Conservation (phyloP, 2,888 invertebrate species). For the Mythimna ferrago region DNA sequence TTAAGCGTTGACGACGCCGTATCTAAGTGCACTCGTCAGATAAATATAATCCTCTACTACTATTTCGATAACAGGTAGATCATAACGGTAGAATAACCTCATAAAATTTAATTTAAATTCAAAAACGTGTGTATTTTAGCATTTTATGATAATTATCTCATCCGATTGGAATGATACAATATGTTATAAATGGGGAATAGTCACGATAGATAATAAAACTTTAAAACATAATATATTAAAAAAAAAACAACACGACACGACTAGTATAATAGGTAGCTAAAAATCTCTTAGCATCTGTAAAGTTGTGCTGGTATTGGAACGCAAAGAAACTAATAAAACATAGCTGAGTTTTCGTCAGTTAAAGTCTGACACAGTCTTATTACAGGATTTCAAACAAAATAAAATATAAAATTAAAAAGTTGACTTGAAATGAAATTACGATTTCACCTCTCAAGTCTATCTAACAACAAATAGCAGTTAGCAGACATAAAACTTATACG, state of each 20-base stretch:
- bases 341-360: too few species aligned
- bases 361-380: too few species aligned
- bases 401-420: neutral
- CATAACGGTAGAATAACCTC: slow-evolving; percentile 36
- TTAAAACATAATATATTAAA: neutral
- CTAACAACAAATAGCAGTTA: slow-evolving; percentile 38
- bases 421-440: slow-evolving; percentile 5
- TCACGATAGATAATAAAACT: slow-evolving; percentile 3
- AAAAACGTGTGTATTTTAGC: slow-evolving; percentile 34
- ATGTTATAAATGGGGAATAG: neutral
- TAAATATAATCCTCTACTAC: slow-evolving; percentile 49
- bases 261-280: neutral
- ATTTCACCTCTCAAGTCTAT: slow-evolving; percentile 20
- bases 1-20: slow-evolving; percentile 61
- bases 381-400: too few species aligned
- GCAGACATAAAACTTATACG: slow-evolving; percentile 49
- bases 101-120: slow-evolving; percentile 29
- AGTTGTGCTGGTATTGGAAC: neutral
- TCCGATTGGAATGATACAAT: slow-evolving; percentile 14
- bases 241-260: neutral
- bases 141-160: slow-evolving; percentile 33
- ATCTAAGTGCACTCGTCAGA: slow-evolving; percentile 58
- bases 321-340: too few species aligned
- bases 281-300: slow-evolving; percentile 3
- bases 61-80: slow-evolving; percentile 41